Evolutionary conservation across 1,140 invertebrate genomes (phyloP).

Genomic region (Helicoverpa armigera): DNA sequence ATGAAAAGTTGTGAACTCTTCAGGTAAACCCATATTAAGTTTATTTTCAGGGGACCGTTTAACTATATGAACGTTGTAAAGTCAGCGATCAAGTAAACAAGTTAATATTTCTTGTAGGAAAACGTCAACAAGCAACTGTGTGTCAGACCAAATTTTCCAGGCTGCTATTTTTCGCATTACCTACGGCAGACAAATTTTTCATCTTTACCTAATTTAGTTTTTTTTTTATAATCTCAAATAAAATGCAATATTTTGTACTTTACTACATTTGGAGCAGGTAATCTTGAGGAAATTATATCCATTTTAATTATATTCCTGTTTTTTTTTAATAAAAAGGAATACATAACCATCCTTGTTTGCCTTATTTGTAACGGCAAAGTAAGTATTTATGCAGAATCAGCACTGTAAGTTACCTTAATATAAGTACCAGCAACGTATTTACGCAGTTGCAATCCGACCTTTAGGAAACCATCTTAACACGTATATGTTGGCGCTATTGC

Average conservation of each 20-base stretch:
- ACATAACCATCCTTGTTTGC: no score
- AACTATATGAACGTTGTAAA: conserved; percentile 53
- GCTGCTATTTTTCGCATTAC: neutral
- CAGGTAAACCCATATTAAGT: conserved; percentile 46
- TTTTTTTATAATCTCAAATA: no score
- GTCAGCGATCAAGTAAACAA: conserved; percentile 67
- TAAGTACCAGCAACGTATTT: neutral
- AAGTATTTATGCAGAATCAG: no score
- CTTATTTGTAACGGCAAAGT: no score
- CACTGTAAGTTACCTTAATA: no score
- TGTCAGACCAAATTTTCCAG: conserved; percentile 8
- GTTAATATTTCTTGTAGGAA: conserved; percentile 46
- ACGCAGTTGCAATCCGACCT: conserved; percentile 2
- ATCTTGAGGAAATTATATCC: no score
- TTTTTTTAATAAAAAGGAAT: no score
- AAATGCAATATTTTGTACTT: no score
- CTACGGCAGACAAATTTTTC: neutral
- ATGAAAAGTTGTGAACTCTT: conserved; percentile 6
- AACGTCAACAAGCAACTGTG: conserved; percentile 41
- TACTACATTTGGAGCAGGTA: no score
- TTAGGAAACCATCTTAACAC: neutral
- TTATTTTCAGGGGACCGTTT: conserved; percentile 64
- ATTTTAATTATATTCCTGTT: no score
- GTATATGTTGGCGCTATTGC: neutral
- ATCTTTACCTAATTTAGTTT: no score